These are phyloP conservation scores for Notospermus geniculatus DNA, from an alignment of 1,140 invertebrate genomes.

Conservation along the genomic window DNA sequence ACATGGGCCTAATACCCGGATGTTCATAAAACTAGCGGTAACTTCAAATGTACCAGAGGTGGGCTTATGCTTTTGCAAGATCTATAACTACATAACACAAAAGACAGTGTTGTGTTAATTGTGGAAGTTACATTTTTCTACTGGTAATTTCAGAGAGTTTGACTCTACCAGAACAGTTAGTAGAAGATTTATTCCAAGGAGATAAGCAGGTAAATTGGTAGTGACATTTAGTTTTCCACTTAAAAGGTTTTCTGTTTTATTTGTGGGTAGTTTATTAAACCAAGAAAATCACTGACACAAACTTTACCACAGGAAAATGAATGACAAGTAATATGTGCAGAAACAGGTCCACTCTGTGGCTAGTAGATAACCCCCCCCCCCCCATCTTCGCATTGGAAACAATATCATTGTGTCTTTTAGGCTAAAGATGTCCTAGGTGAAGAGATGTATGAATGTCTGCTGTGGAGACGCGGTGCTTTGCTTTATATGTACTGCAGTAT, in stretches of 20 bases:
- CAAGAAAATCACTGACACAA: background rate
- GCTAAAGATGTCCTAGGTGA: conserved; percentile 28
- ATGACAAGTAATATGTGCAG: background rate
- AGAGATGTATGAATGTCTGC: conserved; percentile 36
- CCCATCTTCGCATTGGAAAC: too few relatives aligned
- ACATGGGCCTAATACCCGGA: too few relatives aligned
- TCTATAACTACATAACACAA: too few relatives aligned
- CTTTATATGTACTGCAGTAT: conserved; percentile 46
- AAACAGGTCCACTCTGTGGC: conserved; percentile 19
- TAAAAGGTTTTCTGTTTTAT: background rate
- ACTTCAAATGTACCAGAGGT: too few relatives aligned
- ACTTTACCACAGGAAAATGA: background rate
- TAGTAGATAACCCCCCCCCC: too few relatives aligned
- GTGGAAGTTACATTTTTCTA: background rate
- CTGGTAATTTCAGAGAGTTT: conserved; percentile 7
- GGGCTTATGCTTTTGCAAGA: too few relatives aligned
- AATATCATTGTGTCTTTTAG: conserved; percentile 26
- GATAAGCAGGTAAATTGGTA: conserved; percentile 4
- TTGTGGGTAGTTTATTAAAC: background rate
- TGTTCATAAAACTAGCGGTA: too few relatives aligned
- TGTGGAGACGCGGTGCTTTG: conserved; percentile 43
- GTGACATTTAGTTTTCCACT: conserved; percentile 1
- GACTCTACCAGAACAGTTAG: background rate
- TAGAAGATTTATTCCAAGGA: background rate
- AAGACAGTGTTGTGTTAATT: too few relatives aligned